phyloP scores from a whole-genome alignment of 2,113 vertebrate species.

The Oreochromis niloticus region DNA sequence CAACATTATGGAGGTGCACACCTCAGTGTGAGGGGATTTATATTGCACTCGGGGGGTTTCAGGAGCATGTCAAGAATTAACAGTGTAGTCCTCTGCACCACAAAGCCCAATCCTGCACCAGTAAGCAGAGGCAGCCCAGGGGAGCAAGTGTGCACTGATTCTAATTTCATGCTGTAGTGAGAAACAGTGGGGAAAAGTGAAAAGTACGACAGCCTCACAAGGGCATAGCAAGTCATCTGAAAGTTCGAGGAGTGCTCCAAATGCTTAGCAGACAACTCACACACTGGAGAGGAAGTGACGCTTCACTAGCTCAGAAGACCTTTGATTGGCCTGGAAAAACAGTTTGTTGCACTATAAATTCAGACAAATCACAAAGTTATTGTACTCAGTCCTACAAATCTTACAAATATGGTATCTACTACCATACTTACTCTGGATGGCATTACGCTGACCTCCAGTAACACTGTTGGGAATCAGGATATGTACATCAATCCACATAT shows the following conservation, averaged over 20 bases:
- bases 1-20: not conserved
- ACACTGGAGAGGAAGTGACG: not conserved
- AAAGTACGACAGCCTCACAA: not conserved
- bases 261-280: not conserved
- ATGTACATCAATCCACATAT: not conserved
- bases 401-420: not conserved
- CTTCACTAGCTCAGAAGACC: not conserved
- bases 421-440: not conserved
- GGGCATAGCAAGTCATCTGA: not conserved
- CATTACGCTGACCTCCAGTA: fast-evolving
- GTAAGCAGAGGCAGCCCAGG: constrained; percentile 25
- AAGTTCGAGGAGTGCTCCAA: not conserved
- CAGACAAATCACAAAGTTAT: not conserved
- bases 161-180: constrained; percentile 65
- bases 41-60: not conserved
- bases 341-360: fast-evolving
- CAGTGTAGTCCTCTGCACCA: not conserved
- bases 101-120: constrained; percentile 18
- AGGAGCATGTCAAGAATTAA: not conserved
- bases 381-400: not conserved
- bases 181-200: constrained; percentile 30
- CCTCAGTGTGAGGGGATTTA: not conserved
- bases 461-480: not conserved
- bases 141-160: constrained; percentile 14
- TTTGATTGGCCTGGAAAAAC: not conserved